Evolutionary conservation across 2,797 vertebrate species (phyloP).

Genomic region (Netta rufina): DNA sequence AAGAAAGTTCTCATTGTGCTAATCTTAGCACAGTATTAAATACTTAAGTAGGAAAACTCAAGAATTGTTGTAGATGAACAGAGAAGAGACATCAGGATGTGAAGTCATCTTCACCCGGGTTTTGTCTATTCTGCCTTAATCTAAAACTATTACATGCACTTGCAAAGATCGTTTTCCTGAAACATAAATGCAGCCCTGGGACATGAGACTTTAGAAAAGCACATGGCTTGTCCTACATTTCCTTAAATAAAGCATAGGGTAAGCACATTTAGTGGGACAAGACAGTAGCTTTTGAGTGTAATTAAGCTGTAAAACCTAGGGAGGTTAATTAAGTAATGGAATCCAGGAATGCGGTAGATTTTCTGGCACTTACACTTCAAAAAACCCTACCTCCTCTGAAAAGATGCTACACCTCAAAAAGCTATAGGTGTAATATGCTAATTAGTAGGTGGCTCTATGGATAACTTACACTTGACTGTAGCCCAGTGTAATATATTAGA

Average conservation of each 20-base stretch:
- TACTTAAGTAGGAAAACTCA: neutral
- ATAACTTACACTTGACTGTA: neutral
- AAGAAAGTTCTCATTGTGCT: neutral
- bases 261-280: slow-evolving; percentile 27
- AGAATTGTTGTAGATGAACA: neutral
- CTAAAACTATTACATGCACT: neutral
- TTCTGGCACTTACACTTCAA: neutral
- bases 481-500: neutral
- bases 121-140: neutral
- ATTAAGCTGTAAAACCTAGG: slow-evolving; percentile 50
- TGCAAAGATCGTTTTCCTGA: neutral
- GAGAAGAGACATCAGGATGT: neutral
- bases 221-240: slow-evolving; percentile 12
- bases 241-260: slow-evolving; percentile 28
- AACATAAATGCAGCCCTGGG: neutral
- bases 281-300: slow-evolving; percentile 23
- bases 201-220: neutral
- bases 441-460: neutral
- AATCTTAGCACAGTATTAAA: neutral
- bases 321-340: slow-evolving; percentile 52
- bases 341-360: neutral
- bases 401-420: neutral
- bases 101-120: neutral
- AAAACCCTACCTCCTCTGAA: neutral
- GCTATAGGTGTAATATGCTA: neutral